phyloP scores from a whole-genome alignment of 2,888 invertebrate genomes.

The Folsomia candida region DNA sequence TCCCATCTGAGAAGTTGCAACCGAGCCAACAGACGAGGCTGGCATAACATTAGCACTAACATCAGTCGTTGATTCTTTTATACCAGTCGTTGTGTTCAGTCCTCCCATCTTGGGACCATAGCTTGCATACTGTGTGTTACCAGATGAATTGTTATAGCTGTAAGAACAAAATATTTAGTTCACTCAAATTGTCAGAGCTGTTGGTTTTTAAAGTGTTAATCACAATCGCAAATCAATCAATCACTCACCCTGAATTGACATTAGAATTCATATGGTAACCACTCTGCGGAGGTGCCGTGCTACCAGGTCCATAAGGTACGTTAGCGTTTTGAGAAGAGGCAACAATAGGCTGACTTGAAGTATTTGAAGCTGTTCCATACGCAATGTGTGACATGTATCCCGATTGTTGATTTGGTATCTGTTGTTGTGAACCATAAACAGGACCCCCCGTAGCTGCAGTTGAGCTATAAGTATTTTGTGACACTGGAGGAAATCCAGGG shows the following conservation, averaged over 20 bases:
- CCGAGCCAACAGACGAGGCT: conserved; percentile 35
- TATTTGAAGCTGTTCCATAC: conserved; percentile 41
- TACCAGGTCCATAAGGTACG: conserved; percentile 27
- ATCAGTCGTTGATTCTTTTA: conserved; percentile 44
- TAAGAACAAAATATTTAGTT: neutral
- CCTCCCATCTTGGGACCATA: conserved; percentile 42
- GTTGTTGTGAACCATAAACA: conserved; percentile 36
- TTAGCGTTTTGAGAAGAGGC: conserved; percentile 24
- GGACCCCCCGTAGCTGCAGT: conserved; percentile 28
- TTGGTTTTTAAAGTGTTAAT: neutral
- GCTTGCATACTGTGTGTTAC: conserved; percentile 42
- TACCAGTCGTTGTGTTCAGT: conserved; percentile 27
- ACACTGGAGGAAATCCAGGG: conserved; percentile 45
- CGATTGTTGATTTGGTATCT: conserved; percentile 36
- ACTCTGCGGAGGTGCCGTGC: conserved; percentile 31
- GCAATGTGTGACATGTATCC: conserved; percentile 38
- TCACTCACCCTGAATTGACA: conserved; percentile 18
- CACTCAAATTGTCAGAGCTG: neutral
- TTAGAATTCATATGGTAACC: conserved; percentile 38
- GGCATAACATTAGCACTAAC: conserved; percentile 40
- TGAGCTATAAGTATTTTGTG: conserved; percentile 31
- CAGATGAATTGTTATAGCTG: conserved; percentile 40
- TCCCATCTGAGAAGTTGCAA: conserved; percentile 44
- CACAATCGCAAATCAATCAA: neutral
- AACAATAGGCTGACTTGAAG: conserved; percentile 19